These are phyloP conservation scores for Ganaspis brasiliensis DNA, from an alignment of 2,888 invertebrate species.

Conservation along the genomic window DNA sequence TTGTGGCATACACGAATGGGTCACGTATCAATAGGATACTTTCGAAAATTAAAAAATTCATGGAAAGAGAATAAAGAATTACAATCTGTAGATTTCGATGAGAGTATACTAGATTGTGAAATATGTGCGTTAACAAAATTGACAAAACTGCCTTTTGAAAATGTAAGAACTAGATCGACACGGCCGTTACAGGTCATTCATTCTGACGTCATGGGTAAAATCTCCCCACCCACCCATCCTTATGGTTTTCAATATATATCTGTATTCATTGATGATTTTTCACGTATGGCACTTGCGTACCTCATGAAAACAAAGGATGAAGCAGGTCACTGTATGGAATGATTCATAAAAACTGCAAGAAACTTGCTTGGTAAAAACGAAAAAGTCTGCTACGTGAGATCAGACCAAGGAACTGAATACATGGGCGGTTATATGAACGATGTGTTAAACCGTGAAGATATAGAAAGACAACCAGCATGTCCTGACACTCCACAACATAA, in stretches of 20 bases:
- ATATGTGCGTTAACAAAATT: slow-evolving; percentile 49
- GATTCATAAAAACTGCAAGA: slow-evolving; percentile 53
- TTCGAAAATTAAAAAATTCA: slow-evolving; percentile 38
- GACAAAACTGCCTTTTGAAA: slow-evolving; percentile 55
- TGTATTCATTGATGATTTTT: slow-evolving; percentile 52
- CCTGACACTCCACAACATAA: slow-evolving; percentile 44
- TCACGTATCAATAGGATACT: slow-evolving; percentile 55
- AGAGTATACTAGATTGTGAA: slow-evolving; percentile 48
- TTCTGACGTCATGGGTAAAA: slow-evolving; percentile 38
- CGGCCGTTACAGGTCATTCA: slow-evolving; percentile 57
- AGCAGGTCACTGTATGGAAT: slow-evolving; percentile 54
- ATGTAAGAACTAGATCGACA: slow-evolving; percentile 51
- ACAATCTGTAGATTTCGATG: slow-evolving; percentile 53
- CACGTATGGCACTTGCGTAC: slow-evolving; percentile 52
- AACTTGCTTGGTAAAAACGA: slow-evolving; percentile 51
- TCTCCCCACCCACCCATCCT: not conserved
- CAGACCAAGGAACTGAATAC: slow-evolving; percentile 58
- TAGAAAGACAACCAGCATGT: slow-evolving; percentile 18
- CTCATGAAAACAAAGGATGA: slow-evolving; percentile 13
- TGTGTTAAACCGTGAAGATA: not conserved
- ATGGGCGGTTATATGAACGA: slow-evolving; percentile 43
- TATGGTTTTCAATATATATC: slow-evolving; percentile 53
- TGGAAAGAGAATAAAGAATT: slow-evolving; percentile 33
- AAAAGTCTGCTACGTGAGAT: slow-evolving; percentile 59
- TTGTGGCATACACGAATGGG: slow-evolving; percentile 64